A percentile compares a stretch with the other conserved stretches of the same genome.
Evolutionary conservation across 2,113 vertebrate genomes (phyloP).

Genomic region (Pelusios castaneus): DNA sequence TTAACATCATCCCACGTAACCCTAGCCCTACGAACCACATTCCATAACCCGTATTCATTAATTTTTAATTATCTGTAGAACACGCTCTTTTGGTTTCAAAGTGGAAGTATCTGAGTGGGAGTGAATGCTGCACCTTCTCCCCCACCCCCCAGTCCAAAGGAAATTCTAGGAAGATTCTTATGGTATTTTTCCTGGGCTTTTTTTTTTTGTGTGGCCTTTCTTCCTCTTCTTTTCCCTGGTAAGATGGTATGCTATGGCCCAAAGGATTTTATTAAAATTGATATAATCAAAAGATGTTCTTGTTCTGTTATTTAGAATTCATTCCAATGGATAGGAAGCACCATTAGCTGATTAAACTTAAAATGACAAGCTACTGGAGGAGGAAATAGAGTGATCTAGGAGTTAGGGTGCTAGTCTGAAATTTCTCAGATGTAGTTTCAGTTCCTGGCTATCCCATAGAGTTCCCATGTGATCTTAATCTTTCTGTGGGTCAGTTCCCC

Average conservation of each 20-base stretch:
- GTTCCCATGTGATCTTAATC: background rate
- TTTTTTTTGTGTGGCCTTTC: background rate
- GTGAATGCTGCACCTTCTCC: fast-evolving
- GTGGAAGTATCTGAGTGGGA: background rate
- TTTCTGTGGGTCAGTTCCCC: background rate
- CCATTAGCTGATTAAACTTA: background rate
- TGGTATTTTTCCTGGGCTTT: background rate
- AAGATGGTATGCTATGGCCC: background rate
- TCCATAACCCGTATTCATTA: background rate
- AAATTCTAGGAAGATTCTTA: background rate
- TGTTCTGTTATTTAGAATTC: background rate
- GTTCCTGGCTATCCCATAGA: background rate
- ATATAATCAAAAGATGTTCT: background rate
- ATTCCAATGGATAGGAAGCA: background rate
- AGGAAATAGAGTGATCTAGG: too few species aligned
- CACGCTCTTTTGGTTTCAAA: too few species aligned
- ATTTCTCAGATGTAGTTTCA: too few species aligned
- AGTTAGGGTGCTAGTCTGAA: too few species aligned
- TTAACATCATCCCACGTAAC: background rate
- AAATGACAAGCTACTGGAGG: too few species aligned
- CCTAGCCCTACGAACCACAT: background rate
- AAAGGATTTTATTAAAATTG: background rate
- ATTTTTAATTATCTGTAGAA: background rate
- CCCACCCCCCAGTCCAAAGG: background rate
- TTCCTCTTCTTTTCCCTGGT: background rate